Conservation (phyloP, 1,140 invertebrate species). For the Hylyphantes graminicola region DNA sequence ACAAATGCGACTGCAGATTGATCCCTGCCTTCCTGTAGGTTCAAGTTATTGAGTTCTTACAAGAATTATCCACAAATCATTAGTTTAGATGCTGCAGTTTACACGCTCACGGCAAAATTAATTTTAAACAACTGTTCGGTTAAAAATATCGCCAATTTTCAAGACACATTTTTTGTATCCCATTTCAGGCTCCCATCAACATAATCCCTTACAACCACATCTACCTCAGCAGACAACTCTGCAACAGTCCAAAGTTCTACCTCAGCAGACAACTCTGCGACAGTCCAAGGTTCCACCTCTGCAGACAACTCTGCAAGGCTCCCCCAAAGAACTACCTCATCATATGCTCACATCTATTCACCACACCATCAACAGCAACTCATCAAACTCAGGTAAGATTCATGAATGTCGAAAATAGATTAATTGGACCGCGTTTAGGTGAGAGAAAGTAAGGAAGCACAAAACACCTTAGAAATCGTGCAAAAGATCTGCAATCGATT, state of each 20-base stretch:
- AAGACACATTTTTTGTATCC: too few relatives aligned
- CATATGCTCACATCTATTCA: constrained; percentile 54
- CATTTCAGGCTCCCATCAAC: constrained; percentile 16
- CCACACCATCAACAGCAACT: constrained; percentile 19
- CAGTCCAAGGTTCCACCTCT: constrained; percentile 13
- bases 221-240: constrained; percentile 37
- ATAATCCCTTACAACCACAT: constrained; percentile 20
- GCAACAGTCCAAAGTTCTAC: constrained; percentile 33
- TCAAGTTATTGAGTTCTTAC: too few relatives aligned
- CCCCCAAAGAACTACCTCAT: constrained; percentile 8
- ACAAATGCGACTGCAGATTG: too few relatives aligned
- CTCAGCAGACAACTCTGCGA: constrained; percentile 20
- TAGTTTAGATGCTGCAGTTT: too few relatives aligned
- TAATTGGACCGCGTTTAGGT: background rate
- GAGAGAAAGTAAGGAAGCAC: background rate
- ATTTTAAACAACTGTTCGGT: too few relatives aligned
- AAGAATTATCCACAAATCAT: too few relatives aligned
- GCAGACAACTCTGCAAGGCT: constrained; percentile 11
- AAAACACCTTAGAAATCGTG: too few relatives aligned
- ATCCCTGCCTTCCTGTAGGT: too few relatives aligned
- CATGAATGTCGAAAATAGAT: background rate
- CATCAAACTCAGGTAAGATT: constrained; percentile 36
- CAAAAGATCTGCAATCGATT: too few relatives aligned
- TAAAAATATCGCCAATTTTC: too few relatives aligned
- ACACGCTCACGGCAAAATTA: too few relatives aligned